Evolutionary conservation across 2,113 vertebrate species (phyloP).

Genomic region (Actenoides hombroni): DNA sequence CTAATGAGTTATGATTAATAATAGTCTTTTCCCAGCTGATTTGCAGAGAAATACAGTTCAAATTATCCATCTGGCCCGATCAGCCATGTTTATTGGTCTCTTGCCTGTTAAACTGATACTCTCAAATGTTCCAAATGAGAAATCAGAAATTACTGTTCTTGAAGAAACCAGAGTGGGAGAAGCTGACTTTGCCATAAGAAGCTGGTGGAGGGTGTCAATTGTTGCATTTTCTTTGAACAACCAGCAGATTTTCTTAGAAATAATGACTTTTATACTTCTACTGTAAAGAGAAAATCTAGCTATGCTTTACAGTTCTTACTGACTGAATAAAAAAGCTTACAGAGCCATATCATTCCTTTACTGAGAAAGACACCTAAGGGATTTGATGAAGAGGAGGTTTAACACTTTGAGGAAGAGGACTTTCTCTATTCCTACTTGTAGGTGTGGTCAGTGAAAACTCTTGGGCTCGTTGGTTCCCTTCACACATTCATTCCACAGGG

Average conservation of each 20-base stretch:
- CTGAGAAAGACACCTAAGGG: neutral
- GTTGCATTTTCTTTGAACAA: neutral
- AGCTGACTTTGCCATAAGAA: neutral
- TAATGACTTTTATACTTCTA: neutral
- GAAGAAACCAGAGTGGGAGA: neutral
- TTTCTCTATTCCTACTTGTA: neutral
- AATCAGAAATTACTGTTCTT: neutral
- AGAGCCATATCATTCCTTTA: neutral
- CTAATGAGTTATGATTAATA: neutral
- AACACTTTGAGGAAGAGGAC: neutral
- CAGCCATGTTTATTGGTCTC: neutral
- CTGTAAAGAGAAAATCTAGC: neutral
- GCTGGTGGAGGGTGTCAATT: neutral
- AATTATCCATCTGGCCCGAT: neutral
- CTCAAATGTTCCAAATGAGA: neutral
- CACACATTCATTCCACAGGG: neutral
- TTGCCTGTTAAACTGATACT: neutral
- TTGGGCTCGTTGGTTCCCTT: neutral
- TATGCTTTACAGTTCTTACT: neutral
- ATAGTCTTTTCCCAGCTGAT: neutral
- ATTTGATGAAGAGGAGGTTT: neutral
- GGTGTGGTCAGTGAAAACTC: fast-evolving
- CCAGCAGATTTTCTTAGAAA: neutral
- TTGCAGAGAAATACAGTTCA: neutral
- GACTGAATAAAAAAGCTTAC: neutral